These are phyloP conservation scores for Heliconius eleuchia DNA, from an alignment of 1,140 invertebrate genomes.

Conservation along the genomic window DNA sequence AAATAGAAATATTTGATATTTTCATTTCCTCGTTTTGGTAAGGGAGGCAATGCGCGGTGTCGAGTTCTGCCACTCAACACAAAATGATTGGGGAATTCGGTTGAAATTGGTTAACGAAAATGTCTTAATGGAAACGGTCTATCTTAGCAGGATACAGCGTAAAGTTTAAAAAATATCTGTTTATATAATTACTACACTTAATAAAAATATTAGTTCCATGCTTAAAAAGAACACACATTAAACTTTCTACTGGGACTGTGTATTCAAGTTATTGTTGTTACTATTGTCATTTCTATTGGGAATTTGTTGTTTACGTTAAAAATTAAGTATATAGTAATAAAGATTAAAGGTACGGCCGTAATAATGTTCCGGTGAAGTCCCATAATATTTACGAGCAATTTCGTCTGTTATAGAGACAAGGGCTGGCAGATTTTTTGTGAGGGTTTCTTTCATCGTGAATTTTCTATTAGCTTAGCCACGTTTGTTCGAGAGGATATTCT, in stretches of 20 bases:
- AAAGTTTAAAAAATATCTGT: too few species aligned
- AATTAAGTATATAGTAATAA: slow-evolving; percentile 11
- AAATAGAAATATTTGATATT: too few species aligned
- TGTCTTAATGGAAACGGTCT: too few species aligned
- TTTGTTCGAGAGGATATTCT: background rate
- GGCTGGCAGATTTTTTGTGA: slow-evolving; percentile 14
- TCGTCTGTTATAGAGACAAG: slow-evolving; percentile 17
- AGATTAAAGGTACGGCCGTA: slow-evolving; percentile 16
- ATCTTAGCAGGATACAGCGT: too few species aligned
- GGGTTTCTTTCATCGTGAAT: slow-evolving; percentile 6
- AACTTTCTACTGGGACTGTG: background rate
- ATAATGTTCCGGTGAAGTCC: slow-evolving; percentile 24
- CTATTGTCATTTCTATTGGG: slow-evolving; percentile 8
- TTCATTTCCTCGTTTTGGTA: too few species aligned
- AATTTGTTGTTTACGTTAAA: slow-evolving; percentile 12
- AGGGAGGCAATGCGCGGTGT: too few species aligned
- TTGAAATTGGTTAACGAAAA: too few species aligned
- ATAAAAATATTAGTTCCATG: background rate
- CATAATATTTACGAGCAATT: slow-evolving; percentile 23
- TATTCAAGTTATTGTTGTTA: background rate
- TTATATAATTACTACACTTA: too few species aligned
- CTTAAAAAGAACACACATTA: background rate
- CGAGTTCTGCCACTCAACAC: too few species aligned
- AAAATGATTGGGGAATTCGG: too few species aligned
- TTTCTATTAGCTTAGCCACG: slow-evolving; percentile 1